These are phyloP conservation scores for Probosciger aterrimus DNA, from an alignment of 2,113 vertebrate genomes.

Conservation along the genomic window DNA sequence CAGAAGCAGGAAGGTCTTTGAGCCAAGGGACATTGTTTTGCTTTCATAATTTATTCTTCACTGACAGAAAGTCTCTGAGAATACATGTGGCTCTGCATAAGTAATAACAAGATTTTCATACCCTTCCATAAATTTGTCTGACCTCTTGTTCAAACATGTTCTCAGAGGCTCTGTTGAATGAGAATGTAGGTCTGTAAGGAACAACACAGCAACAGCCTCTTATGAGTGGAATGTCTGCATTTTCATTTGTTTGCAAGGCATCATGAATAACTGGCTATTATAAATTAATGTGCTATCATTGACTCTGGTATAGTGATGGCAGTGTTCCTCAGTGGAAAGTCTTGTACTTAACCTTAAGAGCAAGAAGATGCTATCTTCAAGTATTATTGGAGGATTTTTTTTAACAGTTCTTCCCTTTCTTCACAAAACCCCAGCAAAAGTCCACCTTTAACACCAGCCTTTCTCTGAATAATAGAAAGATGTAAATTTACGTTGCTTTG, in stretches of 20 bases:
- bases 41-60: conserved; percentile 21
- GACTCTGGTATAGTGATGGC: background rate
- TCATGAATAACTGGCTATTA: background rate
- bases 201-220: background rate
- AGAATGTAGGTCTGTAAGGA: conserved; percentile 4
- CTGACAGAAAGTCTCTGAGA: background rate
- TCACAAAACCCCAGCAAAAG: background rate
- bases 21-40: background rate
- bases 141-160: conserved; percentile 36
- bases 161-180: background rate
- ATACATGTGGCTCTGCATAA: conserved; percentile 16
- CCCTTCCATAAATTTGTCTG: conserved; percentile 16
- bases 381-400: background rate
- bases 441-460: background rate
- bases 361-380: background rate
- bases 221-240: background rate
- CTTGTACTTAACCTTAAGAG: background rate
- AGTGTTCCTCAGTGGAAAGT: background rate
- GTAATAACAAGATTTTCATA: conserved; percentile 21
- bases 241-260: background rate
- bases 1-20: background rate
- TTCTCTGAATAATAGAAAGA: background rate
- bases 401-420: background rate
- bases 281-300: background rate
- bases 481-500: background rate